Evolutionary conservation across 2,888 invertebrate species (phyloP), one percentile per base, ranked within the genome.

Genomic region (Athetis lepigone): DNA sequence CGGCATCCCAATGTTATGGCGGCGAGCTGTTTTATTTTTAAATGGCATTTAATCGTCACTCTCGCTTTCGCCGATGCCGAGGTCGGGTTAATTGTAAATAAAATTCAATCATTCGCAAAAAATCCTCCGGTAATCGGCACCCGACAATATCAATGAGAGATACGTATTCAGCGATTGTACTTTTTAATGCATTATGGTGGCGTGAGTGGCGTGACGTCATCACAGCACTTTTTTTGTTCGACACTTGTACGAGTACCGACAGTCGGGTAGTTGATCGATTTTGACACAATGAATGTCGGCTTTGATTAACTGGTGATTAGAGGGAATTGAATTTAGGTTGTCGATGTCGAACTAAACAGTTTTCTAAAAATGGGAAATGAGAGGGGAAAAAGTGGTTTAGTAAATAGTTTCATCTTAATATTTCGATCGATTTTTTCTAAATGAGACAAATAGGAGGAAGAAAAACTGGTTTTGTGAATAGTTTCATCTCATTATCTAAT

Each of bases 51-150:
- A 93, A 95, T 94, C 90, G 91, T 92, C 93, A 93, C 93, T 94
- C 87, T 95, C 93, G 85, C 90, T 95, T 88, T 95, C 93, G 70
- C 39, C 87, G 88, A 82, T 83, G 86, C 86, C 89, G 91, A 87
- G 89, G 89, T 88, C 89, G 90, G 85, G 91, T 93, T 95, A 94
- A 94, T 95, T 94, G 94, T 94, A 94, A 94, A 95, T 95, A 94
- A 94, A 94, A 95, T 94, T 92, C 92, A 92, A 94, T 94, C 93
- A 94, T 92, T 94, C 90, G 93, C 90, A 92, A 94, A 94, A 94
- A 95, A 92, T 86, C 83, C 88, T 65, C 83, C 88, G 80, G 92
- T 92, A 93, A 94, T 93, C 91, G 91, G 85, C 87, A 83, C 83
- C 85, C 90, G 89, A 87, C 90, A 90, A 89, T 90, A 92, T 91